Conservation (phyloP, 2,888 invertebrate genomes). For the Lamproptera curius region DNA sequence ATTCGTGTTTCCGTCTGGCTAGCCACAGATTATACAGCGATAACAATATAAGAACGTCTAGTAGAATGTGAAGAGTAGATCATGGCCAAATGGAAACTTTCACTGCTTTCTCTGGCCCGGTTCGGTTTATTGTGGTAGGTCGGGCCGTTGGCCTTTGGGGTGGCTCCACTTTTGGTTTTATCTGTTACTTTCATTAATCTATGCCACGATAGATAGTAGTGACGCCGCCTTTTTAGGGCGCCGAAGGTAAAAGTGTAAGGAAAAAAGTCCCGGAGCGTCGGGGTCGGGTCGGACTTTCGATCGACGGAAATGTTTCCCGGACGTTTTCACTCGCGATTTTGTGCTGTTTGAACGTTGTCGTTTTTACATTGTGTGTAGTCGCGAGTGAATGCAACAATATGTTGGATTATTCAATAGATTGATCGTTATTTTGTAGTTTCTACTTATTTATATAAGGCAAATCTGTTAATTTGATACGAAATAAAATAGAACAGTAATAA, state of each 20-base stretch:
- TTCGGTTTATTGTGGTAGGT: constrained; percentile 56
- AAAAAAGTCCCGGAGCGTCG: constrained; percentile 6
- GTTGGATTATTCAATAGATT: too few species aligned
- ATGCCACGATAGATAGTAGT: constrained; percentile 51
- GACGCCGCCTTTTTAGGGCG: constrained; percentile 43
- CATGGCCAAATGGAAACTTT: constrained; percentile 65
- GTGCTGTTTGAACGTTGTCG: too few species aligned
- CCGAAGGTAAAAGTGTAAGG: constrained; percentile 38
- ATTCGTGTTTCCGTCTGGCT: neutral
- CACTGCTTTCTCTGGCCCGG: constrained; percentile 70
- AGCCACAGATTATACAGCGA: constrained; percentile 16
- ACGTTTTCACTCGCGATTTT: too few species aligned
- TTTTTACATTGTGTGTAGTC: too few species aligned
- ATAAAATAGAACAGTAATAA: too few species aligned
- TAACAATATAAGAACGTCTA: constrained; percentile 41
- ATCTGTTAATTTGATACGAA: too few species aligned
- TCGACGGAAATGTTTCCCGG: constrained; percentile 1
- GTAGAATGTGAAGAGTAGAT: constrained; percentile 63
- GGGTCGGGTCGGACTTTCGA: constrained; percentile 10
- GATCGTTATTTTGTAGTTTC: too few species aligned
- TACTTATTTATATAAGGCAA: too few species aligned
- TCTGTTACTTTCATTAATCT: constrained; percentile 65
- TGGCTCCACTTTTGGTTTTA: constrained; percentile 63
- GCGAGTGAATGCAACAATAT: too few species aligned
- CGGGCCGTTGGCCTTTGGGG: constrained; percentile 60